Conservation (phyloP, 2,797 vertebrate genomes). For the Periparus ater region DNA sequence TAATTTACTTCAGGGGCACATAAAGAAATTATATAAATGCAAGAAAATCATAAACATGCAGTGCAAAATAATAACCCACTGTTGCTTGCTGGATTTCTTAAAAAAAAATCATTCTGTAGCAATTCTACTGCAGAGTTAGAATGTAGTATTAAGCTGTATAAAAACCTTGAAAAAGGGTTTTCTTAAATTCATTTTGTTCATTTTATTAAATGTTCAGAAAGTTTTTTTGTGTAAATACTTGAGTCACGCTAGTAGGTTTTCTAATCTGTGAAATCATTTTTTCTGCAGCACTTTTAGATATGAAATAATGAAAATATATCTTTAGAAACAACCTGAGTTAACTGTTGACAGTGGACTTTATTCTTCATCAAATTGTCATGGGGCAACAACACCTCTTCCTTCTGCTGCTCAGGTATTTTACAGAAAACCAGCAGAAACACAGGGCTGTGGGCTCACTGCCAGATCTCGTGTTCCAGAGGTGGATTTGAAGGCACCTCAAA, state of each 20-base stretch:
- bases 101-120: not conserved
- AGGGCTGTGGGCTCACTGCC: not conserved
- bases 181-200: not conserved
- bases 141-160: not conserved
- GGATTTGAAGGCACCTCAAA: not conserved
- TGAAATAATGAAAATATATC: not conserved
- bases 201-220: not conserved
- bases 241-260: not conserved
- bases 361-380: not conserved
- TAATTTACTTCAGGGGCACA: conserved; percentile 4
- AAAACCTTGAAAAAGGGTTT: not conserved
- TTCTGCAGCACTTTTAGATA: not conserved
- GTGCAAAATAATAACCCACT: not conserved
- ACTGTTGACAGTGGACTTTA: not conserved
- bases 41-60: not conserved
- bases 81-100: not conserved
- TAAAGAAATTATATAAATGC: not conserved
- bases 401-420: not conserved
- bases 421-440: not conserved
- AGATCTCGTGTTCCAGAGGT: not conserved
- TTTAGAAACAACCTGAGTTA: not conserved
- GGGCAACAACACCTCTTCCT: not conserved
- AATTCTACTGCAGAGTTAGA: not conserved
- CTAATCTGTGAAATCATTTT: not conserved
- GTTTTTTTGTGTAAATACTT: not conserved